phyloP scores from a whole-genome alignment of 1,140 invertebrate species.

The Euborellia annulipes region DNA sequence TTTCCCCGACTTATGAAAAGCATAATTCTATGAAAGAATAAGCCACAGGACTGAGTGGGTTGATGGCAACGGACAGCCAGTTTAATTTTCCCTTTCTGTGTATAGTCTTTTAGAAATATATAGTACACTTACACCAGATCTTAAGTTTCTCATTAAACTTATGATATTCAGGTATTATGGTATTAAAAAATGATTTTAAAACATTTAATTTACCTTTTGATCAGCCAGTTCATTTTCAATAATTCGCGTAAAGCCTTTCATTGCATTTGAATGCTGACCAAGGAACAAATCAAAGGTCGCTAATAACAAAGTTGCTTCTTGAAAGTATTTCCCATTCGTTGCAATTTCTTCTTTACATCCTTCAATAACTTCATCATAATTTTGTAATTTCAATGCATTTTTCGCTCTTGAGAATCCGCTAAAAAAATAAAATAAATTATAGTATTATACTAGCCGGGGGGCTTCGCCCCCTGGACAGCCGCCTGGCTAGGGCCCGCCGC shows the following conservation, averaged over 20 bases:
- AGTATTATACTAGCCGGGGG: too few species aligned
- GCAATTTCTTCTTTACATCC: constrained; percentile 70
- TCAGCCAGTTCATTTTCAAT: constrained; percentile 39
- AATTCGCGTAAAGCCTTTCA: constrained; percentile 49
- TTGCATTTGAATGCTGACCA: constrained; percentile 50
- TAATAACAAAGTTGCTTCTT: constrained; percentile 56
- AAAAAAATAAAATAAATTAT: constrained; percentile 11
- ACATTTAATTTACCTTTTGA: constrained; percentile 26
- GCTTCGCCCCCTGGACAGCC: constrained; percentile 3
- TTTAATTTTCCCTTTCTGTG: too few species aligned
- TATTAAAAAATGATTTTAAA: neutral
- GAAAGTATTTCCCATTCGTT: constrained; percentile 30
- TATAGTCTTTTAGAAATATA: too few species aligned
- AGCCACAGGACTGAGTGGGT: too few species aligned
- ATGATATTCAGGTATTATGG: too few species aligned
- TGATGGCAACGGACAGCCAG: too few species aligned
- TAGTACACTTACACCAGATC: too few species aligned
- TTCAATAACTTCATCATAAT: constrained; percentile 62
- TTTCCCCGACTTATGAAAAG: too few species aligned
- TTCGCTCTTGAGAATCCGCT: constrained; percentile 49
- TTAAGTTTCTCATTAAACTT: neutral
- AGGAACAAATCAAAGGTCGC: constrained; percentile 68
- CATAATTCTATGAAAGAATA: too few species aligned
- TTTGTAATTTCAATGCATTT: constrained; percentile 43
- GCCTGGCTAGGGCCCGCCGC: too few species aligned